Percentiles rank a stretch among this genome's conserved stretches.
These are phyloP conservation scores for Drosophila incognita DNA, from an alignment of 2,888 invertebrate genomes.

Conservation along the genomic window DNA sequence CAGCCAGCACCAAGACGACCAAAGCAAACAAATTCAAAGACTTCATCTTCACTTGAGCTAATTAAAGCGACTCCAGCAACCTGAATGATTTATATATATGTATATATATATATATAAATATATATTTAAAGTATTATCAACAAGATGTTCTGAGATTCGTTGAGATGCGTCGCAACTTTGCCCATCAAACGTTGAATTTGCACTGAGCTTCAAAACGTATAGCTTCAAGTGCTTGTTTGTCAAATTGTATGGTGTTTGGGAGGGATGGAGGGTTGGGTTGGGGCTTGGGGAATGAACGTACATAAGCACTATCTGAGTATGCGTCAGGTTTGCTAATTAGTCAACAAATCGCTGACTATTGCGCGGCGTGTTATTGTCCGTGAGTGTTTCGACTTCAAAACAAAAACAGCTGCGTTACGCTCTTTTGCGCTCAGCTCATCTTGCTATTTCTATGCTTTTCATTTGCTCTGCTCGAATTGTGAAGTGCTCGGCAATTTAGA, in stretches of 20 bases:
- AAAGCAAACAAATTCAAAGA: conserved; percentile 55
- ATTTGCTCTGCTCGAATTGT: conserved; percentile 43
- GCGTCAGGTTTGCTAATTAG: conserved; percentile 66
- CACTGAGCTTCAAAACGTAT: conserved; percentile 42
- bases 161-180: conserved; percentile 21
- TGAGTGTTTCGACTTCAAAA: conserved; percentile 32
- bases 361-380: conserved; percentile 4
- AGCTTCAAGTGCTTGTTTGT: conserved; percentile 13
- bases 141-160: background rate
- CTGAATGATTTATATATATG: background rate
- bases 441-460: conserved; percentile 10
- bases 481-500: conserved; percentile 64
- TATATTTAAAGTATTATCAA: background rate
- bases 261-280: background rate
- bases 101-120: background rate
- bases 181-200: conserved; percentile 34
- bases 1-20: conserved; percentile 43
- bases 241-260: background rate
- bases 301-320: conserved; percentile 33
- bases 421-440: background rate
- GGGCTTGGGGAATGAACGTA: background rate
- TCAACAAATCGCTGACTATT: conserved; percentile 52
- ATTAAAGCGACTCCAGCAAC: conserved; percentile 11
- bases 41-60: conserved; percentile 67
- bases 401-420: conserved; percentile 33